Base-by-base conservation (phyloP, 1,140 invertebrate species). In the Vollenhovia emeryi region DNA sequence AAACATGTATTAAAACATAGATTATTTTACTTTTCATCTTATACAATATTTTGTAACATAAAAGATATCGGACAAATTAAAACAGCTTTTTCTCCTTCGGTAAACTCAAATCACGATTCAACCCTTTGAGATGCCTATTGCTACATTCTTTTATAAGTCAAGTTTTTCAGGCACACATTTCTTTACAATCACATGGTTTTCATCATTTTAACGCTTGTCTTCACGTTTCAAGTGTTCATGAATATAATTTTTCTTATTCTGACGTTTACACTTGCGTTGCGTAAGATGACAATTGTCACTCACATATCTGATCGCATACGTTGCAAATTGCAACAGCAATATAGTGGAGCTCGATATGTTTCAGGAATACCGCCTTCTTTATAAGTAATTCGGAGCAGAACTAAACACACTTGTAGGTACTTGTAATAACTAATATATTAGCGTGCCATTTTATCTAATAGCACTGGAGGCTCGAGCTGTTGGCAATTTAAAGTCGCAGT, bases 401-500 rank as follows among this genome's bases (percentile, higher is more conserved):
- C 0, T 13, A 15, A n/a, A n/a, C n/a, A n/a, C 82, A 85, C 5
- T 18, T 1, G 15, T 18, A 71, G 1, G n/a, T n/a, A n/a, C n/a
- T n/a, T n/a, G n/a, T n/a, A n/a, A n/a, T n/a, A n/a, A n/a, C n/a
- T n/a, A n/a, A n/a, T n/a, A 9, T 18, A 1, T 55, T 48, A 9
- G 52, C 4, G 9, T 84, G 82, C 4, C 8, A 33, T 55, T 45
- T 64, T 9, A 68, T 55, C 11, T 83, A 40, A 40, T 86, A 55
- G 15, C 59, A 24, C 6, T 50, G 64, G 21, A 86, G 0, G 4
- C 8, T 43, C 2, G 30, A 21, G 2, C 48, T 0, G 24, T 45
- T 7, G 13, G 15, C 1, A 69, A 59, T 7, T 66, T 75, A 18
- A 86, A 86, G 3, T 43, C 43, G 27, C 85, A 86, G 7, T 86